These are phyloP conservation scores for Amblyteles armatorius DNA, from an alignment of 2,888 invertebrate genomes.

Conservation along the genomic window DNA sequence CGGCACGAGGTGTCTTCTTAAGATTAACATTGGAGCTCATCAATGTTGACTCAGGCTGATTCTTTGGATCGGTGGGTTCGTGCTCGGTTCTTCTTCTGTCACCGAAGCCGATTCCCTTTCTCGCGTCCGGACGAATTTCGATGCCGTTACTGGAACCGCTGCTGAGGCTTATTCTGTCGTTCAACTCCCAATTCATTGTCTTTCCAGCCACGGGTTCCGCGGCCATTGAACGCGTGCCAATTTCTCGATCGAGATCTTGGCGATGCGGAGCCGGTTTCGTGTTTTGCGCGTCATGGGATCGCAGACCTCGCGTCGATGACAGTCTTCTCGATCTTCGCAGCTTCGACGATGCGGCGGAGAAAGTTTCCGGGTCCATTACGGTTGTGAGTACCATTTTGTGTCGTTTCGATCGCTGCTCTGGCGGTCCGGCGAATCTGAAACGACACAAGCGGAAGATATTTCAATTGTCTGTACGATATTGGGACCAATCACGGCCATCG, in stretches of 20 bases:
- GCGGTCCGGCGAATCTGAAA: conserved; percentile 36
- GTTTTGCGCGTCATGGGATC: conserved; percentile 56
- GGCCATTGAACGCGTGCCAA: conserved; percentile 48
- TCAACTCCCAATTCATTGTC: conserved; percentile 82
- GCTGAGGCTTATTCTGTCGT: conserved; percentile 82
- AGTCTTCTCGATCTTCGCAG: conserved; percentile 80
- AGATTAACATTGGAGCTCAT: conserved; percentile 16
- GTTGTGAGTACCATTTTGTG: conserved; percentile 72
- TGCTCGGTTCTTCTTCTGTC: conserved; percentile 69
- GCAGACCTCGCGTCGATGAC: conserved; percentile 79
- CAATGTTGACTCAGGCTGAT: conserved; percentile 18
- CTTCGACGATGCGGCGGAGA: conserved; percentile 70
- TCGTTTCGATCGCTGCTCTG: not conserved
- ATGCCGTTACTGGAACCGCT: conserved; percentile 81
- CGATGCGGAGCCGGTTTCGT: conserved; percentile 46
- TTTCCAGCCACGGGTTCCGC: conserved; percentile 60
- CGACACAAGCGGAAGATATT: conserved; percentile 4
- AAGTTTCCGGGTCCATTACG: conserved; percentile 66
- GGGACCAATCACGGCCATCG: too few species aligned
- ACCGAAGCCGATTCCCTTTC: conserved; percentile 76
- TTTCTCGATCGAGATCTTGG: conserved; percentile 69
- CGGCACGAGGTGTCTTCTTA: conserved; percentile 34
- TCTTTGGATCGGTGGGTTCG: conserved; percentile 29
- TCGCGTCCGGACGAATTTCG: conserved; percentile 75
- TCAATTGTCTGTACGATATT: not conserved